Conservation (phyloP, 1,140 invertebrate species). For the Pachyrhynchus sulphureomaculatus region DNA sequence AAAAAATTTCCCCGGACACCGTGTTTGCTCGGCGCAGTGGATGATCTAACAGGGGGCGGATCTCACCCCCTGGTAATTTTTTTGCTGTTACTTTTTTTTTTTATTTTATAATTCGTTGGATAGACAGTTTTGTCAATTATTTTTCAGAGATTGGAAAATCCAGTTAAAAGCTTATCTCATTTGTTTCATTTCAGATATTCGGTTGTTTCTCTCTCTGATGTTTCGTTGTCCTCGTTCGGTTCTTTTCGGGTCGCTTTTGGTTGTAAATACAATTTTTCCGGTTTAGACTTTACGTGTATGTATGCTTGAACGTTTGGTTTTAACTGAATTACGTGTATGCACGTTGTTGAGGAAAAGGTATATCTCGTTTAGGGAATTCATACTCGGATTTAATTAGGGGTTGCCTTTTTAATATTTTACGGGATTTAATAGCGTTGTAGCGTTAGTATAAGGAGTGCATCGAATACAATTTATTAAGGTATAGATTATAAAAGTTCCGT, state of each 20-base stretch:
- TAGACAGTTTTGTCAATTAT: slow-evolving; percentile 18
- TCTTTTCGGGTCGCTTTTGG: background rate
- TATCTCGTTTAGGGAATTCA: background rate
- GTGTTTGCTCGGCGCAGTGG: background rate
- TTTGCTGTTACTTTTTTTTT: background rate
- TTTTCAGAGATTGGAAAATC: slow-evolving; percentile 20
- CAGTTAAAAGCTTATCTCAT: slow-evolving; percentile 20
- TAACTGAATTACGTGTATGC: background rate
- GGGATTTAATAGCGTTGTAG: too few species aligned
- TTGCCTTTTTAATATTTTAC: too few species aligned
- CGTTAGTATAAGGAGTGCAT: too few species aligned
- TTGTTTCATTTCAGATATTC: slow-evolving; percentile 22
- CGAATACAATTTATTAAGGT: too few species aligned
- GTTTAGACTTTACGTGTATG: background rate
- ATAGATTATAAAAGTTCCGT: too few species aligned
- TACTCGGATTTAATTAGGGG: too few species aligned
- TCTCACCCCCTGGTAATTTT: background rate
- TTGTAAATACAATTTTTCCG: background rate
- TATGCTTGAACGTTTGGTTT: background rate
- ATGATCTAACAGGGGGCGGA: background rate
- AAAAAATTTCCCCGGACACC: background rate
- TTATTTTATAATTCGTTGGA: background rate
- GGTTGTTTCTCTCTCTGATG: background rate
- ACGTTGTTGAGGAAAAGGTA: background rate
- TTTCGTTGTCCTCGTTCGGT: background rate